A percentile compares a stretch with the other conserved stretches of the same genome.
These are phyloP conservation scores for Parotocinclus haroldoi DNA, from an alignment of 2,797 vertebrate species.

Conservation along the genomic window DNA sequence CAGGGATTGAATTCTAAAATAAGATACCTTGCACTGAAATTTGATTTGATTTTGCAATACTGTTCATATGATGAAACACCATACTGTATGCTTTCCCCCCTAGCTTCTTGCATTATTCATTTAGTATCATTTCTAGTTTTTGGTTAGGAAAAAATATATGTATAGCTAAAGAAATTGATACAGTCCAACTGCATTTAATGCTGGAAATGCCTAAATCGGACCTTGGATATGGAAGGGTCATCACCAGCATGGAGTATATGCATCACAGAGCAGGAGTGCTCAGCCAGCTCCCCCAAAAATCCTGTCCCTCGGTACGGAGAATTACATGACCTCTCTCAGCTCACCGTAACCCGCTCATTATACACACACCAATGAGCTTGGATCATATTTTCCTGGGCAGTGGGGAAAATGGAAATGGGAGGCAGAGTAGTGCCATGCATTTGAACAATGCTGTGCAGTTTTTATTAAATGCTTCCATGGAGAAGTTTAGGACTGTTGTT, in stretches of 20 bases:
- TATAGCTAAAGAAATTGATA: slow-evolving; percentile 46
- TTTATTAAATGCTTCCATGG: slow-evolving; percentile 56
- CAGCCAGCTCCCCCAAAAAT: slow-evolving; percentile 78
- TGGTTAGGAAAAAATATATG: slow-evolving; percentile 36
- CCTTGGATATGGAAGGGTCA: slow-evolving; percentile 73
- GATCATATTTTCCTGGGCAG: slow-evolving; percentile 75
- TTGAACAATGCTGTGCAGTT: slow-evolving; percentile 77
- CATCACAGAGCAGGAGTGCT: slow-evolving; percentile 78
- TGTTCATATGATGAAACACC: slow-evolving; percentile 19
- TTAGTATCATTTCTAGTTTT: slow-evolving; percentile 34
- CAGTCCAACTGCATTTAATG: slow-evolving; percentile 61
- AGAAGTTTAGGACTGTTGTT: slow-evolving; percentile 44
- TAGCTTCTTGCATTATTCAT: slow-evolving; percentile 47
- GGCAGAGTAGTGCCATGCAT: slow-evolving; percentile 68
- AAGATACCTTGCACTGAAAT: background rate
- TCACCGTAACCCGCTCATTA: slow-evolving; percentile 83
- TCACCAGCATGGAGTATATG: slow-evolving; percentile 76
- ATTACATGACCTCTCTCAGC: slow-evolving; percentile 81
- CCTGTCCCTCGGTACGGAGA: slow-evolving; percentile 76
- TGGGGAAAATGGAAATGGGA: slow-evolving; percentile 56
- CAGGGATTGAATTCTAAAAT: slow-evolving; percentile 2
- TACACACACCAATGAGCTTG: slow-evolving; percentile 81
- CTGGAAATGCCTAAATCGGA: slow-evolving; percentile 66
- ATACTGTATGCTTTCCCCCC: slow-evolving; percentile 22
- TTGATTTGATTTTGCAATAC: slow-evolving; percentile 7